Base-by-base conservation (phyloP, 2,113 vertebrate species). In the Pipa parva region DNA sequence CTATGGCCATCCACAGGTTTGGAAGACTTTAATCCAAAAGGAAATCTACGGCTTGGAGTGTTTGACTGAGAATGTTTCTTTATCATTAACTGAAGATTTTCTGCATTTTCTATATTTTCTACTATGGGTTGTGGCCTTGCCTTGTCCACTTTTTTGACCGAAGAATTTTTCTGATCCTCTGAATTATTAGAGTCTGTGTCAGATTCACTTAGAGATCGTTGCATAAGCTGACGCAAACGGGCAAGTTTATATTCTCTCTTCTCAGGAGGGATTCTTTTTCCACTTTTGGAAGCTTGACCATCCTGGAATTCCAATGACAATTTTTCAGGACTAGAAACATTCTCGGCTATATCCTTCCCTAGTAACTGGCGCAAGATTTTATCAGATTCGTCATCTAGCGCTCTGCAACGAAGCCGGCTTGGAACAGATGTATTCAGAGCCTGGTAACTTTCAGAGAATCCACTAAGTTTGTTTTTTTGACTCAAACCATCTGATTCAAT, bases 141-240 rank as follows among this genome's bases (percentile, higher is more conserved):
- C 71, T 92, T 88, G 31, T 95, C 93, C 0, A 80, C 82, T 62
- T 87, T 86, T 71, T 81, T 83, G 56, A 79, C 31, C 0, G 82
- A 64, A 0, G 82, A 83, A 48, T 74, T 86, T 75, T 92, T 93
- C 36, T 89, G 84, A 8, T 97, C 95, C 65, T 97, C 95, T 0
- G 87, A 84, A 13, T 88, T 90, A 54, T 87, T 90, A 8, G 86
- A 87, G 39, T 98, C 95, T 0, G 95, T 92, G 68, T 98, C 95
- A 0, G 94, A 97, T 57, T 98, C 95, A 0, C 94, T 97, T 49
- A 96, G 88, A 0, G 94, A 94, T 37, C 94, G 85, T 78, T 97
- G 95, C 92, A 95, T 97, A 72, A 97, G 86, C 76, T 96, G 94
- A 45, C 92, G 91, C 57, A 97, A 84, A 33, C 95, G 82, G 0